Percentiles rank a stretch among this genome's conserved stretches.
Conservation (phyloP, 2,888 invertebrate species). For the Thymelicus sylvestris region DNA sequence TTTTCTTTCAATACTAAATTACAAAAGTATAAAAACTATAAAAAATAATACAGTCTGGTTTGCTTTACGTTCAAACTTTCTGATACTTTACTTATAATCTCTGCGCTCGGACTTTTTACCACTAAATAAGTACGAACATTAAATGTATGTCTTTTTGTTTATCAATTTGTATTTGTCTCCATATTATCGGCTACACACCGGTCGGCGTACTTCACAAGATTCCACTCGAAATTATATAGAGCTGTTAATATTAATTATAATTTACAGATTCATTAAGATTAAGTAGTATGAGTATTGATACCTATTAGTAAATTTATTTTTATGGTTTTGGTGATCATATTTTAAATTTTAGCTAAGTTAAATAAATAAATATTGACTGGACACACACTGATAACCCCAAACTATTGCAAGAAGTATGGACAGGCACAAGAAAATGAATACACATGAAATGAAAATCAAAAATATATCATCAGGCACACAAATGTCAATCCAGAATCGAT, state of each 20-base stretch:
- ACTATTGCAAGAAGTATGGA: too few relatives aligned
- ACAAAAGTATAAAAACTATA: conserved; percentile 16
- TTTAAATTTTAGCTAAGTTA: too few relatives aligned
- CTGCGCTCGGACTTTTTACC: conserved; percentile 43
- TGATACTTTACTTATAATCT: conserved; percentile 38
- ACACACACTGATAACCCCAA: too few relatives aligned
- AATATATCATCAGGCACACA: too few relatives aligned
- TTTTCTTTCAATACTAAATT: neutral
- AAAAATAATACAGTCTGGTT: conserved; percentile 27
- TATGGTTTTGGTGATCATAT: too few relatives aligned
- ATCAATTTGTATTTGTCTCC: conserved; percentile 84
- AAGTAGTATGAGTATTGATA: neutral
- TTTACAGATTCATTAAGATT: neutral
- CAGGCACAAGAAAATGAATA: too few relatives aligned
- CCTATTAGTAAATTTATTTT: too few relatives aligned
- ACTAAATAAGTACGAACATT: conserved; percentile 62
- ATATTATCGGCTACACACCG: conserved; percentile 75
- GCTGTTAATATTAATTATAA: conserved; percentile 45
- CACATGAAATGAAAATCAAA: too few relatives aligned
- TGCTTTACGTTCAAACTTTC: conserved; percentile 27
- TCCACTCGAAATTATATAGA: conserved; percentile 57
- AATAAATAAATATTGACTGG: too few relatives aligned
- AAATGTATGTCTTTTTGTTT: conserved; percentile 81
- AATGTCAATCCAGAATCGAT: too few relatives aligned
- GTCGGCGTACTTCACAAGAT: conserved; percentile 79